A percentile compares a stretch with the other conserved stretches of the same genome.
Evolutionary conservation across 1,140 invertebrate genomes (phyloP).

Genomic region (Asbolus verrucosus): DNA sequence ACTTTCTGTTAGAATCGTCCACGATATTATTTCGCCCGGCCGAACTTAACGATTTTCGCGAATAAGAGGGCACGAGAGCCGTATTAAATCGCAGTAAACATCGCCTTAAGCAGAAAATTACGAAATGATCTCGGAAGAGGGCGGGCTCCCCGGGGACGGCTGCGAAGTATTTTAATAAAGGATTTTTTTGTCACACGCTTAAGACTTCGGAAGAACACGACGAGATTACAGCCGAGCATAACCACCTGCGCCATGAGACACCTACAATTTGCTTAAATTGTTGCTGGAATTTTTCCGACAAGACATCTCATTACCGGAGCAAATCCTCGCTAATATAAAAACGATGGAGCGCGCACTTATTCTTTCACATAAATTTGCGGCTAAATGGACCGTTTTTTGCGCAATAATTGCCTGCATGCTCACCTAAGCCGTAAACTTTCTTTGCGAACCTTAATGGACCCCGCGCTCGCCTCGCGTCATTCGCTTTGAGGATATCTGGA

Average conservation of each 20-base stretch:
- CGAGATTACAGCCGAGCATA: constrained; percentile 49
- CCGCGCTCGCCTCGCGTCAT: too few species aligned
- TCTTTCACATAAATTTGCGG: constrained; percentile 36
- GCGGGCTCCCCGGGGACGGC: constrained; percentile 48
- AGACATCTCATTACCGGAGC: constrained; percentile 53
- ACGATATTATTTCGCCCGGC: neutral
- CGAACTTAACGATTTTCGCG: constrained; percentile 27
- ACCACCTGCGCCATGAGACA: constrained; percentile 52
- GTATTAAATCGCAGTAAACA: constrained; percentile 52
- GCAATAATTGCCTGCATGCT: too few species aligned
- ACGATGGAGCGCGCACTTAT: constrained; percentile 44
- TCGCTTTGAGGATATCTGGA: too few species aligned
- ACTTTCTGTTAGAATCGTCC: neutral
- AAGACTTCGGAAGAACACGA: constrained; percentile 51
- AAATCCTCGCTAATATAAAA: constrained; percentile 54
- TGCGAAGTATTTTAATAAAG: constrained; percentile 57
- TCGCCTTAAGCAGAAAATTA: constrained; percentile 53
- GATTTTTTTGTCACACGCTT: constrained; percentile 57
- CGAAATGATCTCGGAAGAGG: constrained; percentile 49
- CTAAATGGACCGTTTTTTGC: too few species aligned
- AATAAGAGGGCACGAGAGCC: constrained; percentile 27
- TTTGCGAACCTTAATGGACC: too few species aligned
- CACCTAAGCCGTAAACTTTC: too few species aligned
- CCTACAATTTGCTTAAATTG: constrained; percentile 54
- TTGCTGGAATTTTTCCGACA: constrained; percentile 51